These are phyloP conservation scores for Drosophila acutilabella DNA, from an alignment of 2,888 invertebrate species.

Conservation along the genomic window DNA sequence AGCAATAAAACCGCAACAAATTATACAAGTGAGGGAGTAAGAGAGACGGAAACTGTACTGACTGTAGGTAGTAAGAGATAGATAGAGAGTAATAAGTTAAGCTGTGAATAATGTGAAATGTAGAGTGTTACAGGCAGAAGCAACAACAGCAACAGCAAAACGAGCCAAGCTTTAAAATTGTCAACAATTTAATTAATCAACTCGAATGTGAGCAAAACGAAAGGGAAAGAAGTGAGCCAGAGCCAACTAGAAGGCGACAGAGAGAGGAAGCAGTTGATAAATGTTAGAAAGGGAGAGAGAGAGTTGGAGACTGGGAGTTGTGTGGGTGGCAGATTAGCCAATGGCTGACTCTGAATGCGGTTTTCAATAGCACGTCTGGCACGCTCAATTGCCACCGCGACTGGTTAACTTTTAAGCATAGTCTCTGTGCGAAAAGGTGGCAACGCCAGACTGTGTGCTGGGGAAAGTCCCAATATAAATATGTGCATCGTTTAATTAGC, in stretches of 20 bases:
- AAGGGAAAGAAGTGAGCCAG: background rate
- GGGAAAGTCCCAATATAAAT: constrained; percentile 45
- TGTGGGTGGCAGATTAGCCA: constrained; percentile 41
- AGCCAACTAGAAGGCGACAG: background rate
- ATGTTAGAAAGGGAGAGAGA: constrained; percentile 21
- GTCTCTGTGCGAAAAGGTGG: constrained; percentile 10
- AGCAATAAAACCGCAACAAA: constrained; percentile 52
- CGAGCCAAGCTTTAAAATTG: constrained; percentile 72
- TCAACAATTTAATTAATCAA: constrained; percentile 81
- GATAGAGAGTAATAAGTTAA: constrained; percentile 49
- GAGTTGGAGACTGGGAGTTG: no score
- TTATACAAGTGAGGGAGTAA: constrained; percentile 18
- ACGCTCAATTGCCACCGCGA: constrained; percentile 67
- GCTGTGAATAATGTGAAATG: constrained; percentile 71
- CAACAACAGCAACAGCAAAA: constrained; percentile 13
- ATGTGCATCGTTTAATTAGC: constrained; percentile 70
- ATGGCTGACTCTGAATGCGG: constrained; percentile 40
- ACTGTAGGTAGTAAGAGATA: background rate
- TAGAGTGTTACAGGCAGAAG: constrained; percentile 18
- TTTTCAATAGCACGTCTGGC: constrained; percentile 38
- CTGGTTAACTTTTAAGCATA: constrained; percentile 57
- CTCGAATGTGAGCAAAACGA: constrained; percentile 26
- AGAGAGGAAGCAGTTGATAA: constrained; percentile 28
- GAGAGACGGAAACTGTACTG: background rate
- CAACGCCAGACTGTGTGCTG: constrained; percentile 6